These are phyloP conservation scores for Myripristis murdjan DNA, from an alignment of 2,797 vertebrate genomes.

Conservation along the genomic window DNA sequence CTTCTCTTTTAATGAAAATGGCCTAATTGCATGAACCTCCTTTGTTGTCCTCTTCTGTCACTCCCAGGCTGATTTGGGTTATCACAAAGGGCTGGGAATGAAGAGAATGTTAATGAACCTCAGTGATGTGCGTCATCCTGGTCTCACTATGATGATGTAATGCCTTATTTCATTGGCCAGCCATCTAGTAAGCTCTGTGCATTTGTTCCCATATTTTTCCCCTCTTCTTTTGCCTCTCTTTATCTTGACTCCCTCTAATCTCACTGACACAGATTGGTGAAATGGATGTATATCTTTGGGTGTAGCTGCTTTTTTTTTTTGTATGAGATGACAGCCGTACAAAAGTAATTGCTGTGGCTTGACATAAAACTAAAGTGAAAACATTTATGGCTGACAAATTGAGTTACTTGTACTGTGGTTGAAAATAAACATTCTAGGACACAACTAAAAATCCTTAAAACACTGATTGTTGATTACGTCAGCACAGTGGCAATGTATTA, in stretches of 20 bases:
- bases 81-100: constrained; percentile 41
- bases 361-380: not conserved
- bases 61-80: constrained; percentile 27
- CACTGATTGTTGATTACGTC: not conserved
- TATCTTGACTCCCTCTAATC: not conserved
- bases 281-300: not conserved
- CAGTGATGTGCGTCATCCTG: constrained; percentile 61
- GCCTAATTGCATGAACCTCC: not conserved
- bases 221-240: constrained; percentile 19
- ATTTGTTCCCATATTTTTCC: constrained; percentile 44
- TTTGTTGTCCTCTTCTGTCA: not conserved
- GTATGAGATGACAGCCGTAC: not conserved
- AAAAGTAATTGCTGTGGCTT: too few species aligned
- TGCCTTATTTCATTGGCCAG: constrained; percentile 32
- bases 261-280: not conserved
- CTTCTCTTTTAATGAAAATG: not conserved
- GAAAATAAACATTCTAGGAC: not conserved
- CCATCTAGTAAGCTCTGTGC: constrained; percentile 10
- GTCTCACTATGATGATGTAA: constrained; percentile 60
- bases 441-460: not conserved
- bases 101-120: constrained; percentile 68
- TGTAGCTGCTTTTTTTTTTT: not conserved
- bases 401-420: not conserved
- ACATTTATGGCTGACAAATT: not conserved
- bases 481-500: not conserved